A percentile compares a stretch with the other conserved stretches of the same genome.
These are phyloP conservation scores for Phylloscopus trochiloides DNA, from an alignment of 2,113 vertebrate species.

Conservation along the genomic window DNA sequence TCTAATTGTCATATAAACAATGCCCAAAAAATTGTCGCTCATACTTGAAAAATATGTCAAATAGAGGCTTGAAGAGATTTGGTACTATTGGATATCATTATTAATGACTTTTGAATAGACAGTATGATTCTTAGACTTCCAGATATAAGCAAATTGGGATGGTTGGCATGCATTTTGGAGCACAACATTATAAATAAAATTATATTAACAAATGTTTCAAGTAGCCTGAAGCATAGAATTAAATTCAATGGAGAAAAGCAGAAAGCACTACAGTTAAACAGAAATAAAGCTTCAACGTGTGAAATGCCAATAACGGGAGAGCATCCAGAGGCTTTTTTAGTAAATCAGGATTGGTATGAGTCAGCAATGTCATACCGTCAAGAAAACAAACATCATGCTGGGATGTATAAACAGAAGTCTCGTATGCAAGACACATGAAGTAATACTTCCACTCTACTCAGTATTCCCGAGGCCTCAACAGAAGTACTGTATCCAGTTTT, in stretches of 20 bases:
- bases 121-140: neutral
- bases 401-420: slow-evolving; percentile 33
- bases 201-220: neutral
- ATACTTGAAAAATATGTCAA: neutral
- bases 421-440: neutral
- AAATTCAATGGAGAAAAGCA: neutral
- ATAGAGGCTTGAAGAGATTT: neutral
- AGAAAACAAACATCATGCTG: slow-evolving; percentile 44
- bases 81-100: neutral
- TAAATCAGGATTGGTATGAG: neutral
- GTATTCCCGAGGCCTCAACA: neutral
- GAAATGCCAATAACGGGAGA: neutral
- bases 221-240: neutral
- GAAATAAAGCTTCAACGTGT: neutral
- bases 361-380: slow-evolving; percentile 1
- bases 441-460: neutral
- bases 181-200: neutral
- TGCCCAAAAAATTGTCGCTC: neutral
- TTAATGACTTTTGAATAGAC: neutral
- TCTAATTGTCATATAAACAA: neutral
- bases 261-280: neutral
- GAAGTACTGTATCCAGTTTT: neutral
- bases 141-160: neutral
- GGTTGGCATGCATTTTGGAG: neutral
- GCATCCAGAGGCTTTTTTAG: neutral